Percentiles rank a stretch among this genome's conserved stretches.
phyloP scores from a whole-genome alignment of 2,797 vertebrate species.

The Delichon dasypus region DNA sequence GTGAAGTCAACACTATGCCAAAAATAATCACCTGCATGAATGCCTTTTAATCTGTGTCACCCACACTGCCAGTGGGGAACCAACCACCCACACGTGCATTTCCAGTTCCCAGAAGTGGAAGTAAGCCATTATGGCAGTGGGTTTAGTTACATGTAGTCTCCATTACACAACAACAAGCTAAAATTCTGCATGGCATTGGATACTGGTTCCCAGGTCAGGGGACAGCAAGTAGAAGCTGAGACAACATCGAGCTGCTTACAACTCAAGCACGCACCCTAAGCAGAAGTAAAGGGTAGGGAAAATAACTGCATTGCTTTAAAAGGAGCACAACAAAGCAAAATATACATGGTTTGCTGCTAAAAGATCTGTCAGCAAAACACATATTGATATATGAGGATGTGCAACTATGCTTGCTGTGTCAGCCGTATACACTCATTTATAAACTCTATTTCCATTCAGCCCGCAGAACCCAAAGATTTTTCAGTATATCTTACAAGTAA shows the following conservation, averaged over 20 bases:
- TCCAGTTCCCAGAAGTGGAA: background rate
- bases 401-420: background rate
- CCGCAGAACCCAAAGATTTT: background rate
- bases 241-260: background rate
- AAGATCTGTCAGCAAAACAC: background rate
- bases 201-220: background rate
- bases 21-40: background rate
- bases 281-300: background rate
- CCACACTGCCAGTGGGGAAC: background rate
- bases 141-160: background rate
- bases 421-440: background rate
- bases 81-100: background rate
- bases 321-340: background rate
- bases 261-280: background rate
- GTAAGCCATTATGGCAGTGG: background rate
- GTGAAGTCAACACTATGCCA: background rate
- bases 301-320: background rate
- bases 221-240: background rate
- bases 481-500: background rate
- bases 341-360: rapidly evolving
- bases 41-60: background rate
- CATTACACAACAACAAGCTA: background rate
- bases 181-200: background rate
- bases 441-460: background rate
- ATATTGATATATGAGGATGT: background rate